A percentile compares a stretch with the other conserved stretches of the same genome.
Conservation (phyloP, 2,797 vertebrate species). For the Octomys mimax region DNA sequence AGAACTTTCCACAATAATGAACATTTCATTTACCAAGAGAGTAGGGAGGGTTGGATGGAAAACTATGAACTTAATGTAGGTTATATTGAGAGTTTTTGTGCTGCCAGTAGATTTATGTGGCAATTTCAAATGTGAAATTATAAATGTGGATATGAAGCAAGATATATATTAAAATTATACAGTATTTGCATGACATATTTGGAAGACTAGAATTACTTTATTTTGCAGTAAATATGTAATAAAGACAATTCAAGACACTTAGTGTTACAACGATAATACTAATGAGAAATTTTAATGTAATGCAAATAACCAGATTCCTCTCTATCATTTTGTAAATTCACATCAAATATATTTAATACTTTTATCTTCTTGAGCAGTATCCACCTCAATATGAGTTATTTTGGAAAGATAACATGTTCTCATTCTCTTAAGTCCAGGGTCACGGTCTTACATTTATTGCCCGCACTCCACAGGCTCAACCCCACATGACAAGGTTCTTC, state of each 20-base stretch:
- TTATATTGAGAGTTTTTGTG: not conserved
- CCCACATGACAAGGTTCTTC: not conserved
- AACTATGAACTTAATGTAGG: not conserved
- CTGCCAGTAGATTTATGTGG: not conserved
- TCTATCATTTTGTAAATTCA: not conserved
- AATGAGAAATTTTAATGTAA: not conserved
- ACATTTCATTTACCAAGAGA: not conserved
- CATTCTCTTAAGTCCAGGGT: not conserved
- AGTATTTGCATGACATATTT: not conserved
- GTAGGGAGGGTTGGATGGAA: not conserved
- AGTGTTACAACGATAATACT: not conserved
- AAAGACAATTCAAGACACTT: not conserved
- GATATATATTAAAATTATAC: not conserved
- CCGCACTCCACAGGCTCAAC: not conserved
- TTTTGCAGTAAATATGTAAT: not conserved
- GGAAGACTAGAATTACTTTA: not conserved
- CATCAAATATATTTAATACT: not conserved
- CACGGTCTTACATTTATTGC: not conserved
- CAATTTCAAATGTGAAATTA: not conserved
- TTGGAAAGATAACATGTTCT: not conserved
- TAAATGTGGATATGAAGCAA: not conserved
- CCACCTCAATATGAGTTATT: not conserved
- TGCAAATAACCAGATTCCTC: not conserved
- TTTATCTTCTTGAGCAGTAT: not conserved
- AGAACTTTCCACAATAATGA: not conserved